phyloP scores from a whole-genome alignment of 2,888 invertebrate species.

The Synergus umbraculus region DNA sequence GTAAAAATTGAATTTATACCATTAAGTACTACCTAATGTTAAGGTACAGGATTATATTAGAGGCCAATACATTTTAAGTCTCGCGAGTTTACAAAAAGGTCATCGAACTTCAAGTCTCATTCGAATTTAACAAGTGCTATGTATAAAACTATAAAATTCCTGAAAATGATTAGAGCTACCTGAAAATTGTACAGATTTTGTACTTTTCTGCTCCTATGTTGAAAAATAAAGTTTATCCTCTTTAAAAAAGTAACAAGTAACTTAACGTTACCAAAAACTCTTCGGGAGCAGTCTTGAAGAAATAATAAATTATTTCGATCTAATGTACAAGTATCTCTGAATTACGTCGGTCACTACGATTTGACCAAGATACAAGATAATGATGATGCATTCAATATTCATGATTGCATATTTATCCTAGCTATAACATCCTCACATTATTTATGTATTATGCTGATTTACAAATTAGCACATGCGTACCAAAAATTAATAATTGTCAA shows the following conservation, averaged over 20 bases:
- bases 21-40: conserved; percentile 28
- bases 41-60: background rate
- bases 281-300: conserved; percentile 6
- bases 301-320: conserved; percentile 24
- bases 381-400: background rate
- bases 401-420: conserved; percentile 2
- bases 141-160: conserved; percentile 29
- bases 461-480: background rate
- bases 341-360: background rate
- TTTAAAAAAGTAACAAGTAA: background rate
- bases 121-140: background rate
- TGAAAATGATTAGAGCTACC: background rate
- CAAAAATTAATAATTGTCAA: conserved; percentile 12
- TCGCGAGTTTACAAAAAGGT: background rate
- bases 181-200: conserved; percentile 17
- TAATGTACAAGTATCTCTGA: conserved; percentile 18
- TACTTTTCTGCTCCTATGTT: conserved; percentile 16
- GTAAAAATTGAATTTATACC: conserved; percentile 22
- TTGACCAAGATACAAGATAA: background rate
- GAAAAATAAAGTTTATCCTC: background rate
- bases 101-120: background rate
- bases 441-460: conserved; percentile 8
- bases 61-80: background rate
- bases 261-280: background rate
- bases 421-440: background rate